Percentiles rank a stretch among this genome's conserved stretches.
These are phyloP conservation scores for Microtus ochrogaster DNA, from an alignment of 2,113 vertebrate genomes.

Conservation along the genomic window DNA sequence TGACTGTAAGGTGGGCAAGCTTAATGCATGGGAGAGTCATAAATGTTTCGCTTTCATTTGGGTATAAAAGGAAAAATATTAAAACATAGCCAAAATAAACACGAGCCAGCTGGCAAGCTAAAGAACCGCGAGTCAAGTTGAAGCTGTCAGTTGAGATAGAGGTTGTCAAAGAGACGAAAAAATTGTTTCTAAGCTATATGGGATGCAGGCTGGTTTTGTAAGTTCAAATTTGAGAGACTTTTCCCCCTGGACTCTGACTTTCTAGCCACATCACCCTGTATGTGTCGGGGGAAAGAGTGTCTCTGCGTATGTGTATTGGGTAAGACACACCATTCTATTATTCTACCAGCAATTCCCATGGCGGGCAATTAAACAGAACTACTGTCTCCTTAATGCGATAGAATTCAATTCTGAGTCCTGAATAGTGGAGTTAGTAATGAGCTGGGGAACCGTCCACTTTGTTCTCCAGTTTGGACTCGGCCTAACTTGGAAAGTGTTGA, in stretches of 20 bases:
- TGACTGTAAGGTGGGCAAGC: not conserved
- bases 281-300: not conserved
- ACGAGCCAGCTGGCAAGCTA: not conserved
- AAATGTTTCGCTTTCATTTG: slow-evolving; percentile 11
- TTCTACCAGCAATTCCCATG: slow-evolving; percentile 37
- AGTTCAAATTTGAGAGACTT: not conserved
- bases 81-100: slow-evolving; percentile 24
- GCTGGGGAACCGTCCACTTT: rapidly evolving
- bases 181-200: not conserved
- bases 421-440: slow-evolving; percentile 48
- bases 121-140: not conserved
- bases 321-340: not conserved
- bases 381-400: not conserved
- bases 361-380: slow-evolving; percentile 38
- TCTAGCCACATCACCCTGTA: not conserved
- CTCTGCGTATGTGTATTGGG: not conserved
- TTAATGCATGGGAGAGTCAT: slow-evolving; percentile 2
- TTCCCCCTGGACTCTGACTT: not conserved
- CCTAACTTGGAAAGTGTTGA: not conserved
- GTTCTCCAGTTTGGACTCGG: not conserved
- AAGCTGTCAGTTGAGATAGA: not conserved
- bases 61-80: not conserved
- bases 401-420: slow-evolving; percentile 54
- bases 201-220: slow-evolving; percentile 18
- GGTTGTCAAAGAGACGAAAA: not conserved